Evolutionary conservation across 2,888 invertebrate species (phyloP), one percentile per base, ranked within the genome.

Genomic region (Aelia acuminata): DNA sequence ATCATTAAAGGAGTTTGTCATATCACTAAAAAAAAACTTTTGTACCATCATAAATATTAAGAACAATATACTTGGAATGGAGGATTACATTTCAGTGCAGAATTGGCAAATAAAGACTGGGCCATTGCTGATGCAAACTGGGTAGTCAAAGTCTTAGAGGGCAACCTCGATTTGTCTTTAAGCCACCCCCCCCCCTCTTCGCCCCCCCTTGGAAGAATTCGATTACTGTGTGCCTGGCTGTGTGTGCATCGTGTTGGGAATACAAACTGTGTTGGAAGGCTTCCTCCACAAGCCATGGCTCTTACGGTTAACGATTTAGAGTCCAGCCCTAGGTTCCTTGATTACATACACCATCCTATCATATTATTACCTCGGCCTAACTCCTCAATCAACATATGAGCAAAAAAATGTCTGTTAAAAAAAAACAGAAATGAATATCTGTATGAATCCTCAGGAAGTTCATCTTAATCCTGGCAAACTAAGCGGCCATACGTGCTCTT

Each of bases 81-180:
- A 63, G 63, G 31, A 31, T 63, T 31, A 63, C 26, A 63, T 63
- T 63, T 63, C 63, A 63, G 31, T 63, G 43, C 43, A 80, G 0
- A 57, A 80, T 39, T 80, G 43, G 80, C n/a, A n/a, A 39, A 80
- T 80, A 80, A 80, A 43, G 39, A 43, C 39, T 22, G n/a, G 80
- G 39, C 39, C 50, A 84, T 84, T 85, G 85, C 49, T 39, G 85
- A 85, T 85, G 85, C 85, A 85, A 85, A 53, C 39, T 49, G 85
- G 85, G 85, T 85, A 53, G 85, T 50, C 85, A 35, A 53, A 53
- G 85, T 53, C 85, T 85, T 31, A 85, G 53, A 85, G 53, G 53
- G 22, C 31, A 53, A 39, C 49, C 85, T 53, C 85, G 85, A 85
- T 85, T 85, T 85, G 85, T 85, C 85, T 53, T 85, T 39, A 85